These are phyloP conservation scores for Sterrhoptilus dennistouni DNA, from an alignment of 2,113 vertebrate genomes.

Conservation along the genomic window DNA sequence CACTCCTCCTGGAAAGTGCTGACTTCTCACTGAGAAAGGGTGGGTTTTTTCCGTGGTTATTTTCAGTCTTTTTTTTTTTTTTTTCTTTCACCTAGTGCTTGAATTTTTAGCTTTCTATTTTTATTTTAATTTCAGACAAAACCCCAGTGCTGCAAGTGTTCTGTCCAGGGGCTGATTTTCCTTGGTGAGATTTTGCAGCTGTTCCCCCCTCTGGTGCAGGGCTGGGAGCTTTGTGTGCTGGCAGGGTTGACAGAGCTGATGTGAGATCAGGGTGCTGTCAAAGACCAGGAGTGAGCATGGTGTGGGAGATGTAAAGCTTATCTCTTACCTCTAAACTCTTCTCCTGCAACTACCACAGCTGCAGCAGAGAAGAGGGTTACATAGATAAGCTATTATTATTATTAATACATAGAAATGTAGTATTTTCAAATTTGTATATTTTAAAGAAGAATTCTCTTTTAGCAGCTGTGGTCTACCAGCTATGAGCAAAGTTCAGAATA, in stretches of 20 bases:
- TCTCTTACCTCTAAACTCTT: background rate
- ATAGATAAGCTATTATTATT: background rate
- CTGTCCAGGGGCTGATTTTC: background rate
- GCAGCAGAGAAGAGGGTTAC: background rate
- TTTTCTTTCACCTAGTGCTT: background rate
- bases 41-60: background rate
- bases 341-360: background rate
- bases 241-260: rapidly evolving
- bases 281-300: background rate
- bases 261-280: background rate
- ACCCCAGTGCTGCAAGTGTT: rapidly evolving
- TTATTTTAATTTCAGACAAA: background rate
- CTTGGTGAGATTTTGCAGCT: background rate
- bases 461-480: background rate
- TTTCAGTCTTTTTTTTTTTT: background rate
- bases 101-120: background rate
- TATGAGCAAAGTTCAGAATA: background rate
- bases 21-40: background rate
- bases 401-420: background rate
- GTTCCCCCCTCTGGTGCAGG: background rate
- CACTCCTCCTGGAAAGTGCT: background rate
- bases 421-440: background rate
- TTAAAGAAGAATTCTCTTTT: background rate
- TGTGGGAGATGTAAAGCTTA: background rate
- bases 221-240: background rate